Percentiles rank a stretch among this genome's conserved stretches.
phyloP scores from a whole-genome alignment of 35 echinoderm and acorn worm genomes.

The Hemicentrotus pulcherrimus region DNA sequence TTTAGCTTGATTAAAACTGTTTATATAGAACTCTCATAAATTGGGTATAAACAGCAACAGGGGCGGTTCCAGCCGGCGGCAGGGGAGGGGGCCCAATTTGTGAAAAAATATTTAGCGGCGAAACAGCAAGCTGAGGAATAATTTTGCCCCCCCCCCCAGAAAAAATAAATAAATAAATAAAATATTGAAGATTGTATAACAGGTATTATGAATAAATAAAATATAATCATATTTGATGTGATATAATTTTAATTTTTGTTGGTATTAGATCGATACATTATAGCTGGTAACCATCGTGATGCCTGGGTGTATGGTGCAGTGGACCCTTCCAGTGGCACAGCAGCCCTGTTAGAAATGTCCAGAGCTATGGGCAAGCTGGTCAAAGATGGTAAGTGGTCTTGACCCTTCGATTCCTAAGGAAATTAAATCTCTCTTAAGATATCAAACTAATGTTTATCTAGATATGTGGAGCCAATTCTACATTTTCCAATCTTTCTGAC shows the following conservation, averaged over 20 bases:
- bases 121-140: no score
- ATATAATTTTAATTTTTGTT: background rate
- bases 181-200: no score
- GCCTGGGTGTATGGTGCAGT: conserved; percentile 83
- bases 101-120: no score
- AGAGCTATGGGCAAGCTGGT: conserved; percentile 73
- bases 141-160: no score
- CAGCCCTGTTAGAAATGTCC: conserved; percentile 78
- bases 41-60: background rate
- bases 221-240: background rate
- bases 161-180: no score
- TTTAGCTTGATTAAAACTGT: no score
- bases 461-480: no score
- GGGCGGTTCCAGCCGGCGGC: no score
- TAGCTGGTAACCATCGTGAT: conserved; percentile 22
- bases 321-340: conserved; percentile 93
- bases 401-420: background rate
- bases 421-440: background rate
- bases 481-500: no score
- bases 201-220: no score
- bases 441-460: no score
- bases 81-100: no score
- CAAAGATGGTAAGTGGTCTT: conserved; percentile 58
- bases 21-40: background rate
- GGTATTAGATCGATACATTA: background rate